Base-by-base conservation (phyloP, 2,888 invertebrate genomes). In the Acleris emargana region DNA sequence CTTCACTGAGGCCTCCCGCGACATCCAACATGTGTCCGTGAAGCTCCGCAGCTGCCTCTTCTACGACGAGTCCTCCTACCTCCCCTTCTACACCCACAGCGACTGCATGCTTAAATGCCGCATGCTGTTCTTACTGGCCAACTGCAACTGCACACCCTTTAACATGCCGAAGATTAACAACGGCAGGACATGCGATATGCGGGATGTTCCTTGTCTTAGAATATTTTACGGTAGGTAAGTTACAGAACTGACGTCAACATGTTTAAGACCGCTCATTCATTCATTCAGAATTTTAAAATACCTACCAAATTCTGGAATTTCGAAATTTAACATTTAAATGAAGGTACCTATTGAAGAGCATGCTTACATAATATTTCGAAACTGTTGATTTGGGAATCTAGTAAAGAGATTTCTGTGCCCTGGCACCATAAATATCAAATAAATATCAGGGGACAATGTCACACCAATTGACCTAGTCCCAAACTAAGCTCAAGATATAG, bases 21-120 rank as follows among this genome's bases (percentile, higher is more conserved):
- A 91, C 67, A 92, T 93, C 60, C 85, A 91, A 64, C 88, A 91
- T 64, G 83, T 93, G 2, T 76, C 88, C 0, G 78, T 87, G 17
- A 77, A 80, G 5, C 72, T 87, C 2, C 88, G 95, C 4, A 88
- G 93, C 42, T 95, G 95, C 70, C 86, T 93, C 61, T 95, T 95
- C 72, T 80, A 89, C 58, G 88, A 93, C 63, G 95, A 95, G 73
- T 88, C 89, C 0, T 68, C 82, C 0, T 87, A 87, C 54, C 76
- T 91, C 7, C 80, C 78, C 1, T 91, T 89, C 71, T 94, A 94
- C 76, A 94, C 94, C 0, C 90, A 93, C 75, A 94, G 94, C 72
- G 94, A 94, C 72, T 94, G 94, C 74, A 85, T 94, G 73, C 82
- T 94, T 62, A 92, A 93, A 72, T 94, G 94, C 70, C 88, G 94